Conservation (phyloP, 2,888 invertebrate species). For the Zaprionus lineosus region DNA sequence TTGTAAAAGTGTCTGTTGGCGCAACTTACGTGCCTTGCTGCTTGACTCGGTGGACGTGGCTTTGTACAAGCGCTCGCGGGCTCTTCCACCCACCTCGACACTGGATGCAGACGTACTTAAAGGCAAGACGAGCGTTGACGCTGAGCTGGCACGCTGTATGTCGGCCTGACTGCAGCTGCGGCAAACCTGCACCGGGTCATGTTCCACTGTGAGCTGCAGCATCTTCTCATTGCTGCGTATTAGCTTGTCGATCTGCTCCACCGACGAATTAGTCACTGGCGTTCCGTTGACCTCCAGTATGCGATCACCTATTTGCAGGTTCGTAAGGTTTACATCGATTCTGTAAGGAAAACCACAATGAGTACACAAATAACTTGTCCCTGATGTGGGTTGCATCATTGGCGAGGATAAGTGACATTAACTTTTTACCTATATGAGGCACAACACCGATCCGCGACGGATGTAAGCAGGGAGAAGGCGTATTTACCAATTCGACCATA, state of each 20-base stretch:
- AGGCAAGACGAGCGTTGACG: conserved; percentile 75
- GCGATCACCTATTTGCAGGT: conserved; percentile 94
- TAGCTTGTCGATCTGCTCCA: conserved; percentile 90
- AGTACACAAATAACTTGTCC: background rate
- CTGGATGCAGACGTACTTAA: conserved; percentile 79
- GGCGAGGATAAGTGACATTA: background rate
- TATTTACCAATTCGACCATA: conserved; percentile 88
- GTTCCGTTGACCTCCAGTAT: conserved; percentile 96
- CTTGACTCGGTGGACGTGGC: conserved; percentile 82
- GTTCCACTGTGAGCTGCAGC: conserved; percentile 94
- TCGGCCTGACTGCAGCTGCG: conserved; percentile 84
- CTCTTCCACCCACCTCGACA: conserved; percentile 72
- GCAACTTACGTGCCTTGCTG: conserved; percentile 86
- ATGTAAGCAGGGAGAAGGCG: conserved; percentile 88
- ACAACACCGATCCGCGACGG: conserved; percentile 88
- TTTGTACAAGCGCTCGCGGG: conserved; percentile 80
- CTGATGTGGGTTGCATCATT: too few relatives aligned
- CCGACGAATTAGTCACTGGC: conserved; percentile 90
- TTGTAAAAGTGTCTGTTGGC: conserved; percentile 67
- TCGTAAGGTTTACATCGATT: conserved; percentile 91
- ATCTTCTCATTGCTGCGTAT: conserved; percentile 88
- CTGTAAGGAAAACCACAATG: conserved; percentile 83
- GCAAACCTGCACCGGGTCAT: conserved; percentile 90
- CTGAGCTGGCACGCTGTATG: conserved; percentile 72
- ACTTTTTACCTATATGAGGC: conserved; percentile 86